A percentile compares a stretch with the other conserved stretches of the same genome.
phyloP scores from a whole-genome alignment of 2,888 invertebrate genomes.

The Tigriopus californicus region DNA sequence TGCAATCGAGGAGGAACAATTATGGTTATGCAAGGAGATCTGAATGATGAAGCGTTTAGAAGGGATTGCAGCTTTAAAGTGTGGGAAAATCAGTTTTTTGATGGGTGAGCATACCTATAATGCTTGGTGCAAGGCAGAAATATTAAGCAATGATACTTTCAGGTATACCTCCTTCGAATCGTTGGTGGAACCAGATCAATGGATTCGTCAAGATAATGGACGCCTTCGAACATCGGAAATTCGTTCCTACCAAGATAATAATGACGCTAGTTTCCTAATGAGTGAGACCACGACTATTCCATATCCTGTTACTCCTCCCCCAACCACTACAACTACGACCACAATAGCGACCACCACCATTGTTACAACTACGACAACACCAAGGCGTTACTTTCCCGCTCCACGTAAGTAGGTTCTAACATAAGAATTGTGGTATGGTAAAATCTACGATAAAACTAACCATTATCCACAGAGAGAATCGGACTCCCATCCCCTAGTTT shows the following conservation, averaged over 20 bases:
- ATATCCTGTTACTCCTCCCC: neutral
- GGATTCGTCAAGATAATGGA: slow-evolving; percentile 13
- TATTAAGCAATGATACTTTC: neutral
- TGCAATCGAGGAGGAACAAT: neutral
- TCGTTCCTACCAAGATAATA: slow-evolving; percentile 5
- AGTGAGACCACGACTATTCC: neutral
- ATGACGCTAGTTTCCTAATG: slow-evolving; percentile 13
- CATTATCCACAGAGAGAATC: neutral
- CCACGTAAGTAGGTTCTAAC: too few species aligned
- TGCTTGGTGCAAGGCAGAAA: too few species aligned
- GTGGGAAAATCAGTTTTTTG: slow-evolving; percentile 5
- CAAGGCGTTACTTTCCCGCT: too few species aligned
- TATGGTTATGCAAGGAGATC: neutral
- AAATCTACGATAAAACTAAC: too few species aligned
- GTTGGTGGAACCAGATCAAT: neutral
- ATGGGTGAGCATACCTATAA: neutral
- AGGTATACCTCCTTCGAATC: neutral
- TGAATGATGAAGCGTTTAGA: neutral
- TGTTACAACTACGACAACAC: neutral
- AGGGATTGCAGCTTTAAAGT: slow-evolving; percentile 9
- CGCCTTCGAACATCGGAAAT: neutral
- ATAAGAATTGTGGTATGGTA: too few species aligned
- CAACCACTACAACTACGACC: neutral
- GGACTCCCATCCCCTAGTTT: neutral
- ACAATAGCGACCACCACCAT: neutral